Base-by-base conservation (phyloP, 1,140 invertebrate species). In the Tribolium madens region DNA sequence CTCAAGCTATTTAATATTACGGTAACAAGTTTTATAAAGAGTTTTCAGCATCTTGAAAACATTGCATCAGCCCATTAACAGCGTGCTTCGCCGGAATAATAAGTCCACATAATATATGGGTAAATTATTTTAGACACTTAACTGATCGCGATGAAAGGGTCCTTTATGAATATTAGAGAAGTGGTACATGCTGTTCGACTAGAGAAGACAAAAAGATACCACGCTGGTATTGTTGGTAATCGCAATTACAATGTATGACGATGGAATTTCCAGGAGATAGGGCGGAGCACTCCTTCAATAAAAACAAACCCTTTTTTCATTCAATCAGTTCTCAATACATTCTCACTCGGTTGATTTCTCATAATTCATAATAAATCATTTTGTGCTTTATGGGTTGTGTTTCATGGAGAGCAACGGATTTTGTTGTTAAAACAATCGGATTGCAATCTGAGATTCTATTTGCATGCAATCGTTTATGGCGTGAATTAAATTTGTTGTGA, bases 401-500 rank as follows among this genome's bases (percentile, higher is more conserved):
- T n/a, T 18, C 18, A 47, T 48, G 13, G 10, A 47, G 14, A 21
- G 69, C 47, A 46, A 71, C 47, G 36, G 42, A 48, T 71, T 46
- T 26, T 26, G 42, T 71, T 71, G 36, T 48, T 48, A 70, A 71
- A 71, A 71, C 69, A 71, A 71, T 71, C 69, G 47, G 18, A 48
- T 48, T 48, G 36, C 69, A 71, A 71, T 71, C 69, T 47, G 47
- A 48, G 53, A 60, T 7, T 15, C 69, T 21, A 71, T 71, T 71
- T 71, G 69, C 69, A 71, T 71, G 69, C 42, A 71, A 48, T 71
- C 69, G 69, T 71, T 71, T 50, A 71, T 48, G 69, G 69, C 42
- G 69, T 71, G 69, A 71, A 71, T 71, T 71, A 50, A 71, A 71
- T 71, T 71, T 71, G 69, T 71, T 71, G 42, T 71, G 69, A 71